Evolutionary conservation across 2,888 invertebrate genomes (phyloP).

Genomic region (Hermaeophaga mercurialis): DNA sequence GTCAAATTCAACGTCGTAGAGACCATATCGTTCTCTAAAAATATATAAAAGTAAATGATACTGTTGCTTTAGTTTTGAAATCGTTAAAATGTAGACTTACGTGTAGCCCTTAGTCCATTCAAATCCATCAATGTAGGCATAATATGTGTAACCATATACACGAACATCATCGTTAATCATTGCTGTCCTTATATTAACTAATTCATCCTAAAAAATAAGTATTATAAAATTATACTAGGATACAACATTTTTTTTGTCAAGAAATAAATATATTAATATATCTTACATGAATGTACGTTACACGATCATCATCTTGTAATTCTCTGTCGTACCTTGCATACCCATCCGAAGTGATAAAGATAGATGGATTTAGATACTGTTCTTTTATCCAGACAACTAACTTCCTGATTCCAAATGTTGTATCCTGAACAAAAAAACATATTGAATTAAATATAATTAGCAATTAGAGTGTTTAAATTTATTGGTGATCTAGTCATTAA

Average conservation of each 20-base stretch:
- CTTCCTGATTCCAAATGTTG: constrained; percentile 11
- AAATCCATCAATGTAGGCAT: neutral
- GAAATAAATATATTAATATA: constrained; percentile 62
- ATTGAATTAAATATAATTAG: neutral
- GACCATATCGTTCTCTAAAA: neutral
- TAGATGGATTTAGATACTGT: constrained; percentile 13
- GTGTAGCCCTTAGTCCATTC: constrained; percentile 7
- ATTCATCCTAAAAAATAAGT: neutral
- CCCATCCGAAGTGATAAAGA: constrained; percentile 14
- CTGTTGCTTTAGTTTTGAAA: too few species aligned
- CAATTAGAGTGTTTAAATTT: too few species aligned
- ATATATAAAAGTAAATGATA: too few species aligned
- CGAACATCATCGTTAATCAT: neutral
- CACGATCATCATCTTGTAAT: constrained; percentile 12
- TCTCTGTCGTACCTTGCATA: neutral
- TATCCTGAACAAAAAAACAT: constrained; percentile 8
- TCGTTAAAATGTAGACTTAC: neutral
- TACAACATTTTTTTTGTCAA: too few species aligned
- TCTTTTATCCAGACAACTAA: constrained; percentile 12
- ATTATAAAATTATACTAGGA: too few species aligned
- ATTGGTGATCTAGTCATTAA: too few species aligned
- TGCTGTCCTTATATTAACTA: neutral
- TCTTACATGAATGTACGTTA: constrained; percentile 6
- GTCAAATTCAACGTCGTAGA: neutral
- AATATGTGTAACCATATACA: constrained; percentile 3